Conservation (phyloP, 2,888 invertebrate species). For the Aphidius colemani region DNA sequence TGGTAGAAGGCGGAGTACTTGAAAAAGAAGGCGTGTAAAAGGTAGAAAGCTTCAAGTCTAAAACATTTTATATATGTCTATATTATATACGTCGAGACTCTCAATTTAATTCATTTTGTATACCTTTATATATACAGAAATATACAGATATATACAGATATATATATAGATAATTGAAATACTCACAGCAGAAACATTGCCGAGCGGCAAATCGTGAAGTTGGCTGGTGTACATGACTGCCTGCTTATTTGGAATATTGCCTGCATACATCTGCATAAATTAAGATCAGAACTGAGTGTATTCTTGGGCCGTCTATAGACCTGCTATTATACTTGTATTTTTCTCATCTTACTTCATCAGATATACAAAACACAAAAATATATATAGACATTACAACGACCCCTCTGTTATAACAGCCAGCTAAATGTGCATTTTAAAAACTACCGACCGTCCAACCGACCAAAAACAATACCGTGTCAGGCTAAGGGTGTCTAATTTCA, state of each 20-base stretch:
- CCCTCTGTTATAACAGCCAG: constrained; percentile 27
- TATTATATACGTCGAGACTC: not conserved
- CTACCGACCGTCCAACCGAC: not conserved
- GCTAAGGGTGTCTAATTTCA: too few species aligned
- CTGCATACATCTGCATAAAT: constrained; percentile 60
- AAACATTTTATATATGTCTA: constrained; percentile 11
- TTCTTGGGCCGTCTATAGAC: constrained; percentile 44
- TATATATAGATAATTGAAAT: too few species aligned
- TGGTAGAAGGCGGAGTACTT: too few species aligned
- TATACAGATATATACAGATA: not conserved
- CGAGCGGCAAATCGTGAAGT: constrained; percentile 41
- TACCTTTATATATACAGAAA: too few species aligned
- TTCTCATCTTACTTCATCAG: constrained; percentile 21
- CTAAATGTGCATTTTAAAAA: constrained; percentile 29
- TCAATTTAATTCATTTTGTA: not conserved
- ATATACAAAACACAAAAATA: constrained; percentile 31
- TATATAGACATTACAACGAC: constrained; percentile 19
- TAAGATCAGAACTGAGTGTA: constrained; percentile 53
- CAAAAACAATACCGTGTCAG: too few species aligned
- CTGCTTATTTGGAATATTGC: constrained; percentile 61
- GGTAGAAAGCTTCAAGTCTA: too few species aligned
- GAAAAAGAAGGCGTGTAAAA: too few species aligned
- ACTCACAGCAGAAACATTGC: constrained; percentile 29
- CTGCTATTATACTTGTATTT: constrained; percentile 46
- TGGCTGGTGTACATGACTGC: constrained; percentile 41